phyloP scores from a whole-genome alignment of 2,113 vertebrate species.

The Phalacrocorax aristotelis region DNA sequence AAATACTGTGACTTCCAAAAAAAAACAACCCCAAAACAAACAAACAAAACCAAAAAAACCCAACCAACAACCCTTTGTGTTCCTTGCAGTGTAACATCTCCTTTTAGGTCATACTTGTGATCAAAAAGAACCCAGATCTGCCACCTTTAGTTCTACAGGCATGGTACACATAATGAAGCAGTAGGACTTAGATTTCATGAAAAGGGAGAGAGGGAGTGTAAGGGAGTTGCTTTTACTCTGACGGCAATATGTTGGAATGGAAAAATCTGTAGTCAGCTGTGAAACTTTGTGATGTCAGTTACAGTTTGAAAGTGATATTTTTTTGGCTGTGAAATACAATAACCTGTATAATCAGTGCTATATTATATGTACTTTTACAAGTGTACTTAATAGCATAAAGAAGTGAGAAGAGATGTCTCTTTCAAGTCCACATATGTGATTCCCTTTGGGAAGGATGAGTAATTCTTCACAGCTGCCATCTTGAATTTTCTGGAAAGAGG shows the following conservation, averaged over 20 bases:
- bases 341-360: background rate
- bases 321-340: background rate
- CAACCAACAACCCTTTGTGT: accelerated
- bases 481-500: background rate
- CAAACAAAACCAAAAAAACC: background rate
- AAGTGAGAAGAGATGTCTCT: background rate
- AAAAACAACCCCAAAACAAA: too few species aligned
- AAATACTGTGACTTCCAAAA: background rate
- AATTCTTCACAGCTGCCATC: background rate
- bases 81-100: background rate
- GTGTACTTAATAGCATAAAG: background rate
- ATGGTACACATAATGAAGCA: background rate
- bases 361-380: background rate
- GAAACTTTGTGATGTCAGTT: background rate
- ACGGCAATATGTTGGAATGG: background rate
- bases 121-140: background rate
- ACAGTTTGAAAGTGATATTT: background rate
- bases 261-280: background rate
- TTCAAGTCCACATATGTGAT: background rate
- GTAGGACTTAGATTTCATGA: background rate
- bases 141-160: background rate
- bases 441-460: background rate
- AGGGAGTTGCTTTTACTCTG: background rate
- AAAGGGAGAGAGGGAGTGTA: background rate
- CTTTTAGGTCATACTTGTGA: background rate